Evolutionary conservation across 2,113 vertebrate genomes (phyloP), one percentile per base, ranked within the genome.

Genomic region (Lophotis ruficrista): DNA sequence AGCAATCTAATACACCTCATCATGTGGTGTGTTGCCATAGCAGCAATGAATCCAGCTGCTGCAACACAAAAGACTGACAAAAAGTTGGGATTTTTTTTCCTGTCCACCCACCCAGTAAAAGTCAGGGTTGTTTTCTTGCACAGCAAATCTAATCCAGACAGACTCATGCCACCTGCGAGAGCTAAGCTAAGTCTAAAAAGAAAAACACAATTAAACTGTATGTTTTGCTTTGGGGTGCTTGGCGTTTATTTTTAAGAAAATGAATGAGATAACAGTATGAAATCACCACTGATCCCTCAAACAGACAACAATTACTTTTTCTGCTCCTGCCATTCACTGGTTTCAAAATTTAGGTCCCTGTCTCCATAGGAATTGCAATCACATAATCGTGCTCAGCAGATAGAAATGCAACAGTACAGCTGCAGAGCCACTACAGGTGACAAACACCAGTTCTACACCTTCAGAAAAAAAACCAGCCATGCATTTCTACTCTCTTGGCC

Each of bases 1-100:
- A 98, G 99, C 98, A 99, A 99, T 99, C 98, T 98, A 99, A 99
- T 99, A 99, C 98, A 99, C 98, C 98, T 98, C 98, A 99, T 99
- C 99, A 99, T 99, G 99, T 99, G 99, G 98, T 98, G 96, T 93
- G 99, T 99, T 99, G 96, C 99, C 98, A 99, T 99, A 98, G 99
- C 87, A 99, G 98, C 99, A 97, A 97, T 98, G 98, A 98, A 98
- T 98, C 98, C 98, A 98, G 98, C 98, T 98, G 97, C 98, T 98
- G 97, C 92, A 95, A 98, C 97, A 98, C 97, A 98, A 98, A 99
- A 99, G 98, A 98, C 97, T 98, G 97, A 98, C 98, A 98, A 98
- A 98, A 98, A 98, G 96, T 97, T 97, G 94, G 82, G 8, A 2
- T 18, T 94, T 93, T 71, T 83, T 91, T 37, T 71, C 87, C 91